Conservation (phyloP, 2,888 invertebrate genomes). For the Yponomeuta cagnagella region DNA sequence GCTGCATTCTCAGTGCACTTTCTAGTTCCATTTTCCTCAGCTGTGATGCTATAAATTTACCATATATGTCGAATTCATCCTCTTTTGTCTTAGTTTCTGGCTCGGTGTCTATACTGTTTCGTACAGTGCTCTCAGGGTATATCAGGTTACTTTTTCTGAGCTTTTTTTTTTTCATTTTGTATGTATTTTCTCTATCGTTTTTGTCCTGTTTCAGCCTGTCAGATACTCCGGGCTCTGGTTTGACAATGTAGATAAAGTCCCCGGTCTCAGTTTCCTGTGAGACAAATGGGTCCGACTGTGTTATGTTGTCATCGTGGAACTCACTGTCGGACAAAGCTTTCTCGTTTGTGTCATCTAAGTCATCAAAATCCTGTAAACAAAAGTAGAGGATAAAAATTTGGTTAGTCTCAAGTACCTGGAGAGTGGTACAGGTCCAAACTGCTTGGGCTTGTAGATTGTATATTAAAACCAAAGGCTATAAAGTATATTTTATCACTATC, state of each 20-base stretch:
- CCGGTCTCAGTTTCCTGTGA: not conserved
- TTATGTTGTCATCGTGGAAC: not conserved
- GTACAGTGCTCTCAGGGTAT: not conserved
- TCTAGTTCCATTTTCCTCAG: conserved; percentile 56
- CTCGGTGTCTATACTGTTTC: not conserved
- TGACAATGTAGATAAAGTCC: not conserved
- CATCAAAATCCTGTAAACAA: not conserved
- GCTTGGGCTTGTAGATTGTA: too few species aligned
- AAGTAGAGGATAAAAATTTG: not conserved
- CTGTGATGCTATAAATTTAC: conserved; percentile 62
- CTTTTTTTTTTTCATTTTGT: not conserved
- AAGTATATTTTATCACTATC: too few species aligned
- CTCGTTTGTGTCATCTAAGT: not conserved
- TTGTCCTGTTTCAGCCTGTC: not conserved
- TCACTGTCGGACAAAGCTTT: not conserved
- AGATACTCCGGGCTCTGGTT: not conserved
- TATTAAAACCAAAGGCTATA: too few species aligned
- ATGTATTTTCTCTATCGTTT: not conserved
- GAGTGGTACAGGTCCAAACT: too few species aligned
- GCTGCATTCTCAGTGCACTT: conserved; percentile 52
- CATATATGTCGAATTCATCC: conserved; percentile 68
- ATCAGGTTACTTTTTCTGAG: not conserved
- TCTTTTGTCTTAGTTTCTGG: conserved; percentile 26
- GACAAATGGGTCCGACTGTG: not conserved
- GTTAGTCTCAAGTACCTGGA: too few species aligned